Evolutionary conservation across 2,113 vertebrate genomes (phyloP), one percentile per base, ranked within the genome.

Genomic region (Mormyrus iriodes): DNA sequence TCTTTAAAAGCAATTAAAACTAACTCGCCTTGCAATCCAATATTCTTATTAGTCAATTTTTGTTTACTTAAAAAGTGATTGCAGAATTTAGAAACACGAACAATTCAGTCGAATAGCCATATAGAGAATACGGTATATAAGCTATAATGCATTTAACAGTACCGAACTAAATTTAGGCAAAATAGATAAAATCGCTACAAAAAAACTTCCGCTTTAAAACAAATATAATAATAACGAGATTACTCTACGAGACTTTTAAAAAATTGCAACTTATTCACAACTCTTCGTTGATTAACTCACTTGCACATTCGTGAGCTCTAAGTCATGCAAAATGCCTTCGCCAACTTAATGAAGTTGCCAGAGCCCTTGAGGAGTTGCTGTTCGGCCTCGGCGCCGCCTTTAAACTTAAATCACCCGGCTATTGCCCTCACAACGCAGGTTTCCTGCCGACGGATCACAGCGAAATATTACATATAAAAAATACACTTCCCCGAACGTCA

Each of bases 341-440:
- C 79, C 42, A 15, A 5, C 44, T 84, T 84, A 84, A 48, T 48
- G 82, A 84, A 84, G 82, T 24, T 48, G 82, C 35, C 82, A 84
- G 48, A 84, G 39, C 82, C 42, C 82, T 84, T 24, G 82, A 84
- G 82, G 8, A n/a, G 39, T 48, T 84, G 39, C 7, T 84, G 82
- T 84, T 44, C 82, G 48, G 44, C 42, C 44, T 19, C 44, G 44
- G 39, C 44, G 44, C 39, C 24, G 82, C 82, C 82, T 84, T 82
- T 84, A 84, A 48, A 46, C 44, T 84, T 84, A 84, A 84, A 84
- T 84, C 39, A 84, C 82, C 39, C 24, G 39, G 82, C 44, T 84
- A 84, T 84, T 48, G 82, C 21, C 82, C 82, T 84, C 82, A n/a
- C 82, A 24, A 84, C 46, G 44, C 44, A 48, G 82, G 17, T 84